These are phyloP conservation scores for Drosophila murphyi DNA, from an alignment of 1,140 invertebrate species.

Conservation along the genomic window DNA sequence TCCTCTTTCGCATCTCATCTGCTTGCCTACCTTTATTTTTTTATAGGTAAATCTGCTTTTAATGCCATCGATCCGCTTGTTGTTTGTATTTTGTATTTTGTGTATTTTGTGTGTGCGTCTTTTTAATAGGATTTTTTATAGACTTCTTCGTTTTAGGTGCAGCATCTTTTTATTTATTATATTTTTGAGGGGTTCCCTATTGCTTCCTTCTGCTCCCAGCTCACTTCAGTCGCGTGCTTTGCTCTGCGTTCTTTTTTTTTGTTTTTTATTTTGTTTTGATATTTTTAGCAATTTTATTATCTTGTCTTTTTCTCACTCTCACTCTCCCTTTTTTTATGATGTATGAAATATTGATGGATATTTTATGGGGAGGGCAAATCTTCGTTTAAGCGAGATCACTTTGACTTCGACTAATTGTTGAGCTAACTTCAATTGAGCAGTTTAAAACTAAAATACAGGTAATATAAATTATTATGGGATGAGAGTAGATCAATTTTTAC, in stretches of 20 bases:
- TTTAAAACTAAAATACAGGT: neutral
- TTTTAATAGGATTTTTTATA: slow-evolving; percentile 79
- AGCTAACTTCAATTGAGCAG: neutral
- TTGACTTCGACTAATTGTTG: slow-evolving; percentile 39
- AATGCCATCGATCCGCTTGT: slow-evolving; percentile 62
- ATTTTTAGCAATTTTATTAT: slow-evolving; percentile 64
- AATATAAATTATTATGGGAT: neutral
- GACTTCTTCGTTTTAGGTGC: slow-evolving; percentile 20
- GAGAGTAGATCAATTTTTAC: neutral
- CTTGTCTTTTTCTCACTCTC: slow-evolving; percentile 20
- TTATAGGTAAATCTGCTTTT: slow-evolving; percentile 80
- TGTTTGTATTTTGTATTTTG: slow-evolving; percentile 59
- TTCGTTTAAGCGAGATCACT: slow-evolving; percentile 36
- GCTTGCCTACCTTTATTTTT: slow-evolving; percentile 59
- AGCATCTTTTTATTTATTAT: slow-evolving; percentile 44
- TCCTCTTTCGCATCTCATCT: slow-evolving; percentile 53
- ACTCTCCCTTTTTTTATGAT: slow-evolving; percentile 40
- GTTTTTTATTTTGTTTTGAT: slow-evolving; percentile 43
- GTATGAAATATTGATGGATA: slow-evolving; percentile 53
- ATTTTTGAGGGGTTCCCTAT: slow-evolving; percentile 12
- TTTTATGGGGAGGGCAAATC: slow-evolving; percentile 18
- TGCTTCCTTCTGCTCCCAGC: slow-evolving; percentile 8
- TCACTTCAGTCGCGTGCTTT: slow-evolving; percentile 63
- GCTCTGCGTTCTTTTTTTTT: neutral
- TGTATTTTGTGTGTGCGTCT: slow-evolving; percentile 55